Conservation (phyloP, 92 coral and sea anemone genomes). For the Porites lobata region DNA sequence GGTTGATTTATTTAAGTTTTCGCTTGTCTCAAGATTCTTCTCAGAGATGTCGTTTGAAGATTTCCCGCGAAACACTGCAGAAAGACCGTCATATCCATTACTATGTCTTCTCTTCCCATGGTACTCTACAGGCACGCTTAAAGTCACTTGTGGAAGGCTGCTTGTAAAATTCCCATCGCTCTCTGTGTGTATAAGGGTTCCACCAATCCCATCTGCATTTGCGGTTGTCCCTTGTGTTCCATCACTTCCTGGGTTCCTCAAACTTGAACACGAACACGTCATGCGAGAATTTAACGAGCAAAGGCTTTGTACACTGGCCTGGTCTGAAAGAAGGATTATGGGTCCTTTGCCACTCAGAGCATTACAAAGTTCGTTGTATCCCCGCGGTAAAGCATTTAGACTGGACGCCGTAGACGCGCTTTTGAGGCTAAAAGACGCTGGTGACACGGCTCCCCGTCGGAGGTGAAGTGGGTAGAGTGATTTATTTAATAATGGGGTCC, state of each 20-base stretch:
- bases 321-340: slow-evolving; percentile 79
- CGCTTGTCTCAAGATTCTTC: neutral
- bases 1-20: neutral
- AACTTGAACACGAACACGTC: slow-evolving; percentile 77
- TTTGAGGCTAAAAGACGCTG: slow-evolving; percentile 91
- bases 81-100: neutral
- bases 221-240: slow-evolving; percentile 9
- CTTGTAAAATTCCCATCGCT: slow-evolving; percentile 31
- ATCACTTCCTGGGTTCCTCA: slow-evolving; percentile 35
- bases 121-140: slow-evolving; percentile 35
- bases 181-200: neutral
- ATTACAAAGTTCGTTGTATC: slow-evolving; percentile 56
- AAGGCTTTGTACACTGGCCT: slow-evolving; percentile 57
- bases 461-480: slow-evolving; percentile 85
- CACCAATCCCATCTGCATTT: neutral
- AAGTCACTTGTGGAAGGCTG: slow-evolving; percentile 22
- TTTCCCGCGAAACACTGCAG: neutral
- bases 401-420: slow-evolving; percentile 90
- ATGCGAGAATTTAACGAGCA: slow-evolving; percentile 71
- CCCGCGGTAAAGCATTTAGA: slow-evolving; percentile 69
- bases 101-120: slow-evolving; percentile 18
- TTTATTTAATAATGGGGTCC: slow-evolving; percentile 55
- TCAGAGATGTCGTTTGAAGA: neutral
- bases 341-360: slow-evolving; percentile 79
- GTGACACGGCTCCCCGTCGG: slow-evolving; percentile 96